phyloP scores from a whole-genome alignment of 2,113 vertebrate species.

The Oncorhynchus kisutch region DNA sequence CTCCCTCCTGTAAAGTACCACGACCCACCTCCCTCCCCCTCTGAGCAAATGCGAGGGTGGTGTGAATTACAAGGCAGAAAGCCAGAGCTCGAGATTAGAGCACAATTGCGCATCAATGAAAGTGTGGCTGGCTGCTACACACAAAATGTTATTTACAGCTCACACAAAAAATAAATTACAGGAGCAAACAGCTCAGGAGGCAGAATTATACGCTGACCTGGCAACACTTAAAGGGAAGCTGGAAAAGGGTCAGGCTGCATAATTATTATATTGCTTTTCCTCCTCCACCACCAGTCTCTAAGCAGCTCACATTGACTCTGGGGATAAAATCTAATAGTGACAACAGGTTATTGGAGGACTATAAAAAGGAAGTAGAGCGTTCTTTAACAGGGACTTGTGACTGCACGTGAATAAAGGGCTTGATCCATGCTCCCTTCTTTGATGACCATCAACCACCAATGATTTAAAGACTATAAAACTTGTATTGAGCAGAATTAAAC shows the following conservation, averaged over 20 bases:
- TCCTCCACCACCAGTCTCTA: slow-evolving; percentile 65
- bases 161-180: slow-evolving; percentile 58
- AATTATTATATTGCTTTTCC: slow-evolving; percentile 71
- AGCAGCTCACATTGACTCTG: slow-evolving; percentile 53
- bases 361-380: slow-evolving; percentile 51
- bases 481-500: slow-evolving; percentile 33
- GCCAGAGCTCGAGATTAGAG: slow-evolving; percentile 47
- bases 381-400: slow-evolving; percentile 22
- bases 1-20: not conserved
- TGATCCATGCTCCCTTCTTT: slow-evolving; percentile 4
- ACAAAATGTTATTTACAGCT: slow-evolving; percentile 73
- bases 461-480: slow-evolving; percentile 24
- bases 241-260: slow-evolving; percentile 59
- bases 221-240: slow-evolving; percentile 60
- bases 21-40: not conserved
- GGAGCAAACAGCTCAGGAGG: slow-evolving; percentile 55
- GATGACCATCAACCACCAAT: slow-evolving; percentile 14
- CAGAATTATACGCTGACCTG: slow-evolving; percentile 67
- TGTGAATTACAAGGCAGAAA: slow-evolving; percentile 43
- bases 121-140: slow-evolving; percentile 48
- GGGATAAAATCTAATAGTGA: slow-evolving; percentile 49
- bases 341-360: slow-evolving; percentile 65
- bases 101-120: slow-evolving; percentile 57
- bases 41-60: slow-evolving; percentile 37
- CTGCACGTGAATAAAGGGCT: slow-evolving; percentile 15